Conservation (phyloP, 2,888 invertebrate species). For the Drosophila nigritarsus region DNA sequence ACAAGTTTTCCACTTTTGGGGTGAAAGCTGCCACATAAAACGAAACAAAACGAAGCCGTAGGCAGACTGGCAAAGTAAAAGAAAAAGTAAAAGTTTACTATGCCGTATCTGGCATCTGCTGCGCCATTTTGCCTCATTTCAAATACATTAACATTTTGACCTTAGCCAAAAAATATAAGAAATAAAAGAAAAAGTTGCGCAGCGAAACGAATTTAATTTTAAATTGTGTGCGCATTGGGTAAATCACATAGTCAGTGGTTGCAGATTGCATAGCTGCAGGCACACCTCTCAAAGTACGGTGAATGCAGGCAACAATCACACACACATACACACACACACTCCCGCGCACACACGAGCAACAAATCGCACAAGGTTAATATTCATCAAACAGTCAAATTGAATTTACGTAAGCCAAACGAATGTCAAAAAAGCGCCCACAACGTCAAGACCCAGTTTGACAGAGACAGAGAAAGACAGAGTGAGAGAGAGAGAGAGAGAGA, state of each 20-base stretch:
- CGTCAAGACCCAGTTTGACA: conserved; percentile 1
- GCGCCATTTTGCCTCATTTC: conserved; percentile 60
- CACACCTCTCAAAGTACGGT: conserved; percentile 7
- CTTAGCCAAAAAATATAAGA: conserved; percentile 42
- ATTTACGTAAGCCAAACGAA: conserved; percentile 76
- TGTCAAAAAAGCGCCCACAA: conserved; percentile 57
- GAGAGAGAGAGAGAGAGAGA: not conserved
- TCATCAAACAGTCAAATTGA: conserved; percentile 77
- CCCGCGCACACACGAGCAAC: conserved; percentile 25
- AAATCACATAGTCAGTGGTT: conserved; percentile 45
- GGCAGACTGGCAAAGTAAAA: conserved; percentile 27
- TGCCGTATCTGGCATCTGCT: conserved; percentile 59
- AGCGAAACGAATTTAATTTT: conserved; percentile 63
- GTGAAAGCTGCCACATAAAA: conserved; percentile 11
- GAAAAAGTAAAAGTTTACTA: conserved; percentile 46
- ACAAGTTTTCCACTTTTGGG: conserved; percentile 62
- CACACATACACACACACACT: conserved; percentile 21
- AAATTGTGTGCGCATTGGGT: conserved; percentile 58
- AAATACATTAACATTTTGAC: conserved; percentile 81
- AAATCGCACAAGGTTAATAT: conserved; percentile 61
- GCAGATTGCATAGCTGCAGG: conserved; percentile 66
- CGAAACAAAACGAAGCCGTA: not conserved
- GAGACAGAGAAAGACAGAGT: not conserved
- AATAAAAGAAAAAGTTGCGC: conserved; percentile 18
- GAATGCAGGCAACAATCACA: conserved; percentile 30